Conservation (phyloP, 2,888 invertebrate genomes). For the Drosophila kokeensis region DNA sequence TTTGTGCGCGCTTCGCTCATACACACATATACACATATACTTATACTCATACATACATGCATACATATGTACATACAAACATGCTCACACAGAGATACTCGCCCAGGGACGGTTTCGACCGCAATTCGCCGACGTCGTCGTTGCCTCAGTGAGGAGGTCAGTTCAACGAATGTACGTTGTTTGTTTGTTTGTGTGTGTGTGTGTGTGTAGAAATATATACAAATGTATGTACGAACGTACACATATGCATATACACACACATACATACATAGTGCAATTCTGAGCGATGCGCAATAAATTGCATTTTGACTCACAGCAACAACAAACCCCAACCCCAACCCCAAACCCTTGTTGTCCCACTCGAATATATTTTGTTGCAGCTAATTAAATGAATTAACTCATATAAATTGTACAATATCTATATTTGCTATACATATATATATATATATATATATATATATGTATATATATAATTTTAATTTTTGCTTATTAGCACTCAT, state of each 20-base stretch:
- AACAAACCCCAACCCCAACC: neutral
- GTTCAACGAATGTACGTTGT: constrained; percentile 69
- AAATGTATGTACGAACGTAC: constrained; percentile 10
- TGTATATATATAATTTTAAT: constrained; percentile 16
- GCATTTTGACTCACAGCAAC: constrained; percentile 52
- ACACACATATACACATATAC: constrained; percentile 48
- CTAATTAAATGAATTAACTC: constrained; percentile 66
- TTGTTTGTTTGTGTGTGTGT: constrained; percentile 7
- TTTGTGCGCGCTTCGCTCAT: constrained; percentile 74
- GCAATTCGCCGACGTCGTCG: constrained; percentile 75
- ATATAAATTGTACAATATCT: constrained; percentile 48
- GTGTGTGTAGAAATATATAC: constrained; percentile 11
- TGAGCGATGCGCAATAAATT: constrained; percentile 74
- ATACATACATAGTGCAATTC: constrained; percentile 36
- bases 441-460: constrained; percentile 3
- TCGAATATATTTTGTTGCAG: constrained; percentile 27
- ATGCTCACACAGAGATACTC: constrained; percentile 60
- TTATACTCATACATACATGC: constrained; percentile 38
- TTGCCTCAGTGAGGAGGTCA: constrained; percentile 69
- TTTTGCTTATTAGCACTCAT: constrained; percentile 47
- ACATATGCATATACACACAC: constrained; percentile 6
- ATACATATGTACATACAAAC: constrained; percentile 23
- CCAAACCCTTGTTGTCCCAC: neutral
- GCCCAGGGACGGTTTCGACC: constrained; percentile 83
- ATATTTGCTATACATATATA: constrained; percentile 23